Percentiles rank a stretch among this genome's conserved stretches.
Conservation (phyloP, 2,888 invertebrate genomes). For the Zootermopsis nevadensis region DNA sequence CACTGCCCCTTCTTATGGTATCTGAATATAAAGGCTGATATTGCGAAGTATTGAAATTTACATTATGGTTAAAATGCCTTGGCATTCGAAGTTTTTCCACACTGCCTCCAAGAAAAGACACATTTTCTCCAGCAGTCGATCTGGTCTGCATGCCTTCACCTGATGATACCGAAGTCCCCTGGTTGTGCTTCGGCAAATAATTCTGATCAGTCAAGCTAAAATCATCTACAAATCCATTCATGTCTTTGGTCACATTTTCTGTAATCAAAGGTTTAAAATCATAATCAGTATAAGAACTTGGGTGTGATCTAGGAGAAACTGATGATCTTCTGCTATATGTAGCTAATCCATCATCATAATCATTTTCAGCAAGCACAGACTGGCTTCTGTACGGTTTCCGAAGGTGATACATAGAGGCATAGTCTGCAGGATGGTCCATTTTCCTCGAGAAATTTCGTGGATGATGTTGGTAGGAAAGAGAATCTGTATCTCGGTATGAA, state of each 20-base stretch:
- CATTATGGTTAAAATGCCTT: slow-evolving; percentile 29
- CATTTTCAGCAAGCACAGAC: background rate
- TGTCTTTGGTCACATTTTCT: background rate
- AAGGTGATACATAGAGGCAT: background rate
- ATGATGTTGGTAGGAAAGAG: background rate
- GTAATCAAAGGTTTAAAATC: background rate
- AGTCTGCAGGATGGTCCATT: slow-evolving; percentile 1
- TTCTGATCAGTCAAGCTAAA: background rate
- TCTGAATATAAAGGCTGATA: background rate
- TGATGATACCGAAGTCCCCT: background rate
- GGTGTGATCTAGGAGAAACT: background rate
- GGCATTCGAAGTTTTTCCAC: slow-evolving; percentile 22
- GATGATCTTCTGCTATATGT: background rate
- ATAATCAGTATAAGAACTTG: background rate
- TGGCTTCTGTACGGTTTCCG: slow-evolving; percentile 18
- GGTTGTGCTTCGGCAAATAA: background rate
- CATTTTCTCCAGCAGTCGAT: background rate
- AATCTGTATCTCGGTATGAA: slow-evolving; percentile 26
- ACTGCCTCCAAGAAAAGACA: background rate
- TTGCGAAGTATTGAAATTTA: background rate
- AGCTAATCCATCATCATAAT: background rate
- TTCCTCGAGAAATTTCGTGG: background rate
- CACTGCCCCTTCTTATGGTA: slow-evolving; percentile 17
- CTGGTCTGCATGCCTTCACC: background rate
- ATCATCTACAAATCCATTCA: background rate